A percentile compares a stretch with the other conserved stretches of the same genome.
Conservation (phyloP, 1,140 invertebrate genomes). For the Callitettix versicolor region DNA sequence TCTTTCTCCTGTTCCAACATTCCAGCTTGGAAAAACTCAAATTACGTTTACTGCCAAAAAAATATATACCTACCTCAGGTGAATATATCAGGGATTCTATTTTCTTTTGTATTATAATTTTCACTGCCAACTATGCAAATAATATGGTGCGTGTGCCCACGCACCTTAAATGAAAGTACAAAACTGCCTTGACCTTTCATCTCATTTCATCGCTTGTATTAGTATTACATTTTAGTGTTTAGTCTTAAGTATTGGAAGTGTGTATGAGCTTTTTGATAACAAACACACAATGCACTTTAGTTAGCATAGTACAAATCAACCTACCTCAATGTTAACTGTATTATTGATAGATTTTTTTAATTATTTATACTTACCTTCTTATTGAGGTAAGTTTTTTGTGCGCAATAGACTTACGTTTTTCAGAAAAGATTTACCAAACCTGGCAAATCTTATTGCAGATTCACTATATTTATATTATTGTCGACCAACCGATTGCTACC, state of each 20-base stretch:
- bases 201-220: conserved; percentile 1
- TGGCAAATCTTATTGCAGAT: not conserved
- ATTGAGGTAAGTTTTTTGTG: not conserved
- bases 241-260: not conserved
- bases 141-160: not conserved
- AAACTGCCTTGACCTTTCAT: not conserved
- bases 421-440: not conserved
- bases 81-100: not conserved
- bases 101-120: not conserved
- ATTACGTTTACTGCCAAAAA: not conserved
- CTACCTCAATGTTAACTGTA: no score
- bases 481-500: not conserved
- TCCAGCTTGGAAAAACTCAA: conserved; percentile 7
- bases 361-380: not conserved
- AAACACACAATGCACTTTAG: not conserved
- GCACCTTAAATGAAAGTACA: not conserved
- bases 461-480: not conserved
- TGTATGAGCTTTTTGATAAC: not conserved
- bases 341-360: not conserved
- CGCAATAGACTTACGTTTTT: not conserved
- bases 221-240: not conserved
- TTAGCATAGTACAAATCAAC: no score
- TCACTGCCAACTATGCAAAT: conserved; percentile 4
- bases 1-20: conserved; percentile 7
- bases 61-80: not conserved